A percentile compares a stretch with the other conserved stretches of the same genome.
These are phyloP conservation scores for Batillaria attramentaria DNA, from an alignment of 1,140 invertebrate genomes.

Conservation along the genomic window DNA sequence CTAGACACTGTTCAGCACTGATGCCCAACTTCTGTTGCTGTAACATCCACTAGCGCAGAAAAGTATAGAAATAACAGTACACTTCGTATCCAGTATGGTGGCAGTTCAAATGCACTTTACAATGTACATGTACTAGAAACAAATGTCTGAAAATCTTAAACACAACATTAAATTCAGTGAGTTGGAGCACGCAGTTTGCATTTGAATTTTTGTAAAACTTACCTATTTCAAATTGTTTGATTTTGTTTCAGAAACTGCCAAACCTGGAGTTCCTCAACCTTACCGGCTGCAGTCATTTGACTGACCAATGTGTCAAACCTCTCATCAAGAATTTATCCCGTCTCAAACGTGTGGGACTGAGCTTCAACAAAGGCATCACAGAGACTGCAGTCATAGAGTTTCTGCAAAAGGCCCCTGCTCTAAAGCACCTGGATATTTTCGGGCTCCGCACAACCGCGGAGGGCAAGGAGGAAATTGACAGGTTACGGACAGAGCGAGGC, in stretches of 20 bases:
- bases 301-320: slow-evolving; percentile 45
- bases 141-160: not conserved
- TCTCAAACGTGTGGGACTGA: slow-evolving; percentile 47
- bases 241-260: slow-evolving; percentile 52
- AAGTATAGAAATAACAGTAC: too few species aligned
- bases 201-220: too few species aligned
- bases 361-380: slow-evolving; percentile 44
- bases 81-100: too few species aligned
- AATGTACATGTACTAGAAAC: not conserved
- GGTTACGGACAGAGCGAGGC: slow-evolving; percentile 33
- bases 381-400: slow-evolving; percentile 47
- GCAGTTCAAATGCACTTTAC: too few species aligned
- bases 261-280: slow-evolving; percentile 53
- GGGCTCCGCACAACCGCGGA: slow-evolving; percentile 42
- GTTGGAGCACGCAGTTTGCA: too few species aligned
- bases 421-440: slow-evolving; percentile 52
- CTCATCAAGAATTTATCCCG: slow-evolving; percentile 43
- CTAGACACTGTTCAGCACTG: too few species aligned
- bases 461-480: slow-evolving; percentile 35
- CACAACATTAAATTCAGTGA: not conserved
- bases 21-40: too few species aligned
- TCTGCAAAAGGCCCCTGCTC: slow-evolving; percentile 32
- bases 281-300: slow-evolving; percentile 55
- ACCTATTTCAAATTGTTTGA: too few species aligned
- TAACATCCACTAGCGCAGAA: too few species aligned